Base-by-base conservation (phyloP, 1,140 invertebrate genomes). In the Trichogramma pretiosum region DNA sequence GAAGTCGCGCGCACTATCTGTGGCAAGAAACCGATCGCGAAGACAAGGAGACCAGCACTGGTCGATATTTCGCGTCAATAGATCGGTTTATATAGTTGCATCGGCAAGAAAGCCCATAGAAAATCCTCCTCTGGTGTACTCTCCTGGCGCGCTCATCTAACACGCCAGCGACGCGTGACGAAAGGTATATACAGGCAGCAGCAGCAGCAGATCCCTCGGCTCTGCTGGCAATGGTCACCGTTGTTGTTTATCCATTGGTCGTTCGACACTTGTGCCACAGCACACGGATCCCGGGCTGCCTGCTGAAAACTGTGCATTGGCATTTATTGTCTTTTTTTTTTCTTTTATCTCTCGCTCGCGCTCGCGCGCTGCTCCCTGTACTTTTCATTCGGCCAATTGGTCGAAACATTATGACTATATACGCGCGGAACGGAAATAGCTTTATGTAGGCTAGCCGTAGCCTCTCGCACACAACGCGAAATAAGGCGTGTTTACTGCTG, bases 1-100 rank as follows among this genome's bases (percentile, higher is more conserved):
- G n/a, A n/a, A n/a, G n/a, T n/a, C n/a, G n/a, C n/a, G n/a, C n/a
- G n/a, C n/a, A n/a, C n/a, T n/a, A n/a, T 28, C 5, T 28, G 11
- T 28, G 11, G 11, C 24, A 28, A 28, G 24, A 5, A 40, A 28
- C 44, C n/a, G 33, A 5, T 17, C 37, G 17, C 5, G 19, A 11
- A 50, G 48, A 36, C 41, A 36, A 33, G 41, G 16, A 42, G 22
- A 33, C 17, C 26, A 21, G 42, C 56, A 65, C 63, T 65, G 60
- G 50, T 38, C 53, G 54, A 41, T 22, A 32, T 46, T 22, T 42
- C 18, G 28, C 18, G 13, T 35, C 49, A 43, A 49, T 35, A 48
- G 50, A 66, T 63, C 63, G 58, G 56, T 59, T 67, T 68, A 67
- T 68, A 68, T 67, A 68, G 56, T n/a, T 16, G 43, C 42, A 51